Percentiles rank a stretch among this genome's conserved stretches.
These are phyloP conservation scores for Thymelicus acteon DNA, from an alignment of 2,888 invertebrate species.

Conservation along the genomic window DNA sequence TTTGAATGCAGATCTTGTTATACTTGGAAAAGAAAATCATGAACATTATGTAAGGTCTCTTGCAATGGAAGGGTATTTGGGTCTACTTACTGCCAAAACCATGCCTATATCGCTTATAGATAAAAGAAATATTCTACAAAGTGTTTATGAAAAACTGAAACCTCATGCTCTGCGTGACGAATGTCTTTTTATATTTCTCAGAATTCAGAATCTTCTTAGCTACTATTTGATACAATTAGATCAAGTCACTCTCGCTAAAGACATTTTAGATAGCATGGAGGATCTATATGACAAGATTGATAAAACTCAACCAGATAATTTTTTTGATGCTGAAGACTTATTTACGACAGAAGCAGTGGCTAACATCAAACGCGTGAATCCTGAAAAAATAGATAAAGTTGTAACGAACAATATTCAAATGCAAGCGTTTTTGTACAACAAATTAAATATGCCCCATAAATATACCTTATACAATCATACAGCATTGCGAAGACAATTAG, in stretches of 20 bases:
- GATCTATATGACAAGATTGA: conserved; percentile 71
- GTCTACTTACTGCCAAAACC: conserved; percentile 68
- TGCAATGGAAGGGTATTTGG: conserved; percentile 76
- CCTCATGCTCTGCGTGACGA: conserved; percentile 63
- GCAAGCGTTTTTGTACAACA: conserved; percentile 85
- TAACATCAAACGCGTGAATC: conserved; percentile 66
- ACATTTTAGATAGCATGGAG: conserved; percentile 80
- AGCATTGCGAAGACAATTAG: conserved; percentile 82
- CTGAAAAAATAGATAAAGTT: conserved; percentile 83
- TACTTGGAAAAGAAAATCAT: conserved; percentile 70
- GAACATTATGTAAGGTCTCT: conserved; percentile 65
- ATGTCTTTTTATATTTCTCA: conserved; percentile 80
- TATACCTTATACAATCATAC: conserved; percentile 84
- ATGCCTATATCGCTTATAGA: conserved; percentile 66
- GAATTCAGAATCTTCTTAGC: conserved; percentile 84
- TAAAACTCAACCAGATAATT: conserved; percentile 60
- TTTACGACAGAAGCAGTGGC: conserved; percentile 67
- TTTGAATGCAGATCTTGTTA: conserved; percentile 62
- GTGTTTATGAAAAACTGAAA: conserved; percentile 68
- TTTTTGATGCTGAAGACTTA: conserved; percentile 82
- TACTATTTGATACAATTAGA: conserved; percentile 83
- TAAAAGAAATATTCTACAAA: conserved; percentile 65
- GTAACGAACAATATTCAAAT: conserved; percentile 86
- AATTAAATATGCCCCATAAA: conserved; percentile 78
- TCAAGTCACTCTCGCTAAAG: conserved; percentile 71